Conservation (phyloP, 2,888 invertebrate genomes). For the Fabriciana adippe region DNA sequence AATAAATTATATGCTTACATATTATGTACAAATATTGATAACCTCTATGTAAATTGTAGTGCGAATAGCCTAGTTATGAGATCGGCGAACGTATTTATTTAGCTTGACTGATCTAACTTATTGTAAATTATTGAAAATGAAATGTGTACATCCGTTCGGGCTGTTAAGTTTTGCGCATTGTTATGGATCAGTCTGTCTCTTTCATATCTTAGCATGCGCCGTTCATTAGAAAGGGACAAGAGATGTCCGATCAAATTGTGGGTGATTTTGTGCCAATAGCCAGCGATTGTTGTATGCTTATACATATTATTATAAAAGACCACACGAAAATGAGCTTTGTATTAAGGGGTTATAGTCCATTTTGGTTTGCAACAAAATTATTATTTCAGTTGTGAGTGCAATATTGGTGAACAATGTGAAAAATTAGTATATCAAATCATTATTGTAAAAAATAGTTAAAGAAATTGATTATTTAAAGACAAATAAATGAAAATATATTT, state of each 20-base stretch:
- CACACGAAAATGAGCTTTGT: constrained; percentile 25
- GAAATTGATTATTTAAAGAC: constrained; percentile 25
- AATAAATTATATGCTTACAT: constrained; percentile 5
- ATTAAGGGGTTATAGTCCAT: constrained; percentile 25
- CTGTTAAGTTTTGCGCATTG: constrained; percentile 8
- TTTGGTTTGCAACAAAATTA: constrained; percentile 19
- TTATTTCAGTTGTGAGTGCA: constrained; percentile 27
- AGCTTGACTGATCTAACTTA: constrained; percentile 23
- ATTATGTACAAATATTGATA: constrained; percentile 5
- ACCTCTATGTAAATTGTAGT: constrained; percentile 3
- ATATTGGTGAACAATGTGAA: constrained; percentile 23
- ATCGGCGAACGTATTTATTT: constrained; percentile 11
- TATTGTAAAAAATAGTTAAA: constrained; percentile 22
- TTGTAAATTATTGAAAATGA: constrained; percentile 10
- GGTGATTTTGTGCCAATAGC: constrained; percentile 22
- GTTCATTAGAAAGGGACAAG: background rate
- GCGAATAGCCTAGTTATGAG: background rate
- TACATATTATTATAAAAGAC: background rate
- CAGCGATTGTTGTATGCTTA: background rate
- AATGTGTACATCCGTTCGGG: background rate
- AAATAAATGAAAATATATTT: constrained; percentile 17
- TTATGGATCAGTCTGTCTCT: constrained; percentile 16
- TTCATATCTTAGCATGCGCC: background rate
- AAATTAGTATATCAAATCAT: constrained; percentile 17
- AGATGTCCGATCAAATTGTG: background rate